Evolutionary conservation across 2,797 vertebrate genomes (phyloP).

Genomic region (Fratercula arctica): DNA sequence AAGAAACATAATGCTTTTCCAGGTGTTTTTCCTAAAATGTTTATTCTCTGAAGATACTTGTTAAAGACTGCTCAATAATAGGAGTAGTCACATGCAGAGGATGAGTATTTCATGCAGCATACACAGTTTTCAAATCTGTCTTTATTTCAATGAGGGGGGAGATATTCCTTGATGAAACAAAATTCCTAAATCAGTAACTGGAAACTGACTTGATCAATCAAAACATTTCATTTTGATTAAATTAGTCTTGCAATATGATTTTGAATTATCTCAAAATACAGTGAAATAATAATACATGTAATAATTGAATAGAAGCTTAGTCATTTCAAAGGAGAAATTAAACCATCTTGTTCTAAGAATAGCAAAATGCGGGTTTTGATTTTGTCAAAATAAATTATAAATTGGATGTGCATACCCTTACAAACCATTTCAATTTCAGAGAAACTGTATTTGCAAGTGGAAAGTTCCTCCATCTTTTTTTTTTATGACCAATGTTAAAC

Average conservation of each 20-base stretch:
- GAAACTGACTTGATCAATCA: background rate
- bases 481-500: background rate
- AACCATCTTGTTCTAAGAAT: background rate
- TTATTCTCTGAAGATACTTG: background rate
- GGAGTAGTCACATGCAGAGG: background rate
- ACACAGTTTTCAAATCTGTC: background rate
- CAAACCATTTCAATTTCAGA: background rate
- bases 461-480: background rate
- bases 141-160: background rate
- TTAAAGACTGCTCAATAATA: background rate
- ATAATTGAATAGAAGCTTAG: background rate
- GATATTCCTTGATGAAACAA: background rate
- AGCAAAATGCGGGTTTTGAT: background rate
- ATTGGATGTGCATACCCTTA: background rate
- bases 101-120: background rate
- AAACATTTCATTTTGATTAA: background rate
- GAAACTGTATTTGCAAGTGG: background rate
- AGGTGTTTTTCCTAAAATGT: background rate
- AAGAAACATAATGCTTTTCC: background rate
- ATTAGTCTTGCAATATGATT: background rate
- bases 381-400: background rate
- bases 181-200: background rate
- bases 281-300: background rate
- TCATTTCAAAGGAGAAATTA: background rate
- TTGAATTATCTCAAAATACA: background rate